phyloP scores from a whole-genome alignment of 1,140 invertebrate genomes.

The Drosophila sulfurigaster region DNA sequence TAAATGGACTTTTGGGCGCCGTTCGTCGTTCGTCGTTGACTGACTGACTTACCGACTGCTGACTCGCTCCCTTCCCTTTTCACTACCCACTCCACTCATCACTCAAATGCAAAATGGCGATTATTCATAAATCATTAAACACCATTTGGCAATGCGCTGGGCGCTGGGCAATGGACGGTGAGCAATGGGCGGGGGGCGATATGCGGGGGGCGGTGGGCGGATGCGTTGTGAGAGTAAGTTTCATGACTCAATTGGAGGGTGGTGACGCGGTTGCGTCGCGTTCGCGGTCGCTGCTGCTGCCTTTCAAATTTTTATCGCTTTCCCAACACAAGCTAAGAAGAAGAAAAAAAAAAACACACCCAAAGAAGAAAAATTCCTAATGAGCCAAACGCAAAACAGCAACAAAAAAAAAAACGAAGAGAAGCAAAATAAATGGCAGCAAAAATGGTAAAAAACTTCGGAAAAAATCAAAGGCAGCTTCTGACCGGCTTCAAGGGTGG shows the following conservation, averaged over 20 bases:
- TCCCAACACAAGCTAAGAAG: conserved; percentile 56
- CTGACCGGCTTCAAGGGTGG: conserved; percentile 20
- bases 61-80: not conserved
- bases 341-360: conserved; percentile 57
- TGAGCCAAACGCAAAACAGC: conserved; percentile 62
- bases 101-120: conserved; percentile 84
- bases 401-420: conserved; percentile 29
- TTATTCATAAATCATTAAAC: conserved; percentile 85
- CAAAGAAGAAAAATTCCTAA: conserved; percentile 75
- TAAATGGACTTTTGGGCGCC: conserved; percentile 72
- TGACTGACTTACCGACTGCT: conserved; percentile 37
- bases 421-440: conserved; percentile 43
- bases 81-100: conserved; percentile 39
- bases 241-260: not conserved
- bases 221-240: too few species aligned
- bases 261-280: not conserved
- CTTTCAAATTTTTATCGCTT: conserved; percentile 81
- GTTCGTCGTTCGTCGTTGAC: conserved; percentile 23
- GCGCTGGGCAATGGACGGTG: not conserved
- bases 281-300: conserved; percentile 50
- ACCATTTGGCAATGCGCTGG: conserved; percentile 74
- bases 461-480: conserved; percentile 78
- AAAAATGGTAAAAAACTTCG: conserved; percentile 76
- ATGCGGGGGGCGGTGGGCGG: not conserved
- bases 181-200: conserved; percentile 9